A percentile compares a stretch with the other conserved stretches of the same genome.
phyloP scores from a whole-genome alignment of 2,797 vertebrate genomes.

The Podarcis lilfordi region DNA sequence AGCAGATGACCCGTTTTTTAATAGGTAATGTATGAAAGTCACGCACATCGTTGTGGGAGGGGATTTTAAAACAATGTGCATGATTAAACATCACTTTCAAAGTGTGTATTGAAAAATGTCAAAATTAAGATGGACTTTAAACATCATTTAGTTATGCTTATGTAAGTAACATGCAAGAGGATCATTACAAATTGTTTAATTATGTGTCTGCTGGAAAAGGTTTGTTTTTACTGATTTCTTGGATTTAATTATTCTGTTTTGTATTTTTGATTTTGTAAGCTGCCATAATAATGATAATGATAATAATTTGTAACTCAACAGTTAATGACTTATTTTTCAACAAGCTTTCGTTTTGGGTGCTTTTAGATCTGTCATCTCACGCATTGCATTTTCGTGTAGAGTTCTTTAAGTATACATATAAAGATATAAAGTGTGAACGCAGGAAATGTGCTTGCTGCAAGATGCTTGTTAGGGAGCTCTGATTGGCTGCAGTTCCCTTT shows the following conservation, averaged over 20 bases:
- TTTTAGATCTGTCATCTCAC: not conserved
- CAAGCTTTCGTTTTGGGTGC: not conserved
- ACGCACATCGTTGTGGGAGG: conserved; percentile 25
- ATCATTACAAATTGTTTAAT: not conserved
- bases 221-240: not conserved
- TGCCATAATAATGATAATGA: not conserved
- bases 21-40: conserved; percentile 15
- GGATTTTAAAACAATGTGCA: conserved; percentile 32
- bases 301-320: conserved; percentile 15
- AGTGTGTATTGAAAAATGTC: conserved; percentile 45
- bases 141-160: conserved; percentile 39
- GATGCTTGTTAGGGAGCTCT: not conserved
- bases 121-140: conserved; percentile 51
- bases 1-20: conserved; percentile 18
- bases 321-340: not conserved
- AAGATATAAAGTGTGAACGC: not conserved
- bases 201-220: not conserved
- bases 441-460: not conserved
- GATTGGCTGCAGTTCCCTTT: not conserved
- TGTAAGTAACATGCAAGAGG: conserved; percentile 33
- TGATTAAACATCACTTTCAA: conserved; percentile 43
- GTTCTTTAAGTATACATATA: not conserved
- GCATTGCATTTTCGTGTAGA: not conserved
- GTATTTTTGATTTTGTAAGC: not conserved
- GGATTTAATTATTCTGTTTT: not conserved